Percentiles rank a stretch among this genome's conserved stretches.
phyloP scores from a whole-genome alignment of 1,140 invertebrate genomes.

The Micrasema minimum region DNA sequence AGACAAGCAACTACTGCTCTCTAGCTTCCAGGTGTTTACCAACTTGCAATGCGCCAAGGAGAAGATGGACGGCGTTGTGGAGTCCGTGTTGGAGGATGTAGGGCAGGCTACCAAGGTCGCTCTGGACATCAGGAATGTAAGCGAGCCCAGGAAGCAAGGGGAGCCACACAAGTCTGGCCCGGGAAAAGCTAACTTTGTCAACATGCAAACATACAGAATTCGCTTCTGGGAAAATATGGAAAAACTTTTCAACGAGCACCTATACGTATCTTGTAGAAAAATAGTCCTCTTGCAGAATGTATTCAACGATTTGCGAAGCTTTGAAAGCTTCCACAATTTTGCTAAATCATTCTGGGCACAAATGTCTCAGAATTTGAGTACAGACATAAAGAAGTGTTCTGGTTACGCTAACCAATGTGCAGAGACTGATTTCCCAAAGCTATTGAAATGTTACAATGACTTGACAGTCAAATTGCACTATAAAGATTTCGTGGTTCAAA shows the following conservation, averaged over 20 bases:
- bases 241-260: slow-evolving; percentile 60
- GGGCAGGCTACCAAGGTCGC: slow-evolving; percentile 58
- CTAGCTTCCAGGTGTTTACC: slow-evolving; percentile 65
- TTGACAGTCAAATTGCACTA: slow-evolving; percentile 66
- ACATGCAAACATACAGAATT: slow-evolving; percentile 63
- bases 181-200: slow-evolving; percentile 65
- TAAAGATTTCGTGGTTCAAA: slow-evolving; percentile 66
- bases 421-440: slow-evolving; percentile 89
- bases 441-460: slow-evolving; percentile 74
- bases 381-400: slow-evolving; percentile 68
- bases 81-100: slow-evolving; percentile 58
- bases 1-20: slow-evolving; percentile 61
- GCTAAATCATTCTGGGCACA: slow-evolving; percentile 67
- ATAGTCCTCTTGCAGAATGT: slow-evolving; percentile 68
- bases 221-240: slow-evolving; percentile 67
- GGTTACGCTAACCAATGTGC: slow-evolving; percentile 85
- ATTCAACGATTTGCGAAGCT: slow-evolving; percentile 65
- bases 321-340: slow-evolving; percentile 66
- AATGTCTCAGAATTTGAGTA: slow-evolving; percentile 63
- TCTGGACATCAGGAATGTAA: slow-evolving; percentile 60
- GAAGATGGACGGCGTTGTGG: slow-evolving; percentile 61
- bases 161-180: slow-evolving; percentile 61
- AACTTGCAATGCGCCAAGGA: slow-evolving; percentile 64
- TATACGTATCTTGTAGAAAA: slow-evolving; percentile 62
- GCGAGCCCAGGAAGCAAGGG: slow-evolving; percentile 43